These are phyloP conservation scores for Protobothrops mucrosquamatus DNA, from an alignment of 2,113 vertebrate genomes.

Conservation along the genomic window DNA sequence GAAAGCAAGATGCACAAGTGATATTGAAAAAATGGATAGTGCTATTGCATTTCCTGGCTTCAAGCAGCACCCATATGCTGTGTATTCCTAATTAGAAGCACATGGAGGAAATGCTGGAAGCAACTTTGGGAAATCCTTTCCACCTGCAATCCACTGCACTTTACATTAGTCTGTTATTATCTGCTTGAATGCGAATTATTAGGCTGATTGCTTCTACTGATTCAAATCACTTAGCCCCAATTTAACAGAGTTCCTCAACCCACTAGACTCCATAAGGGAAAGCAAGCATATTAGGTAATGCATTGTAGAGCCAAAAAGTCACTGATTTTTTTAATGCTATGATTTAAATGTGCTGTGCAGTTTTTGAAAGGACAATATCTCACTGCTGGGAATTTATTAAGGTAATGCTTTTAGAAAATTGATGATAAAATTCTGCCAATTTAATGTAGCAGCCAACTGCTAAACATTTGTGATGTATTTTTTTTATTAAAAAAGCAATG, in stretches of 20 bases:
- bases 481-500: too few relatives aligned
- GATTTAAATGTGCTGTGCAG: conserved; percentile 45
- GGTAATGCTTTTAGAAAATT: background rate
- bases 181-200: background rate
- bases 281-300: conserved; percentile 26
- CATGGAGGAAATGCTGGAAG: background rate
- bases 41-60: background rate
- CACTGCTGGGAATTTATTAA: background rate
- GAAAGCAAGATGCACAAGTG: background rate
- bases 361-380: conserved; percentile 36
- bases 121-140: background rate
- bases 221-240: rapidly evolving
- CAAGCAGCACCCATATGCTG: background rate
- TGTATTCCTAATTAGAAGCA: background rate
- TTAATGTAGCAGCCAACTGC: too few relatives aligned
- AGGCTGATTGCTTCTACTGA: background rate
- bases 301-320: conserved; percentile 31
- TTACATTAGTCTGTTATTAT: rapidly evolving
- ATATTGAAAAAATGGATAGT: background rate
- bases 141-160: background rate
- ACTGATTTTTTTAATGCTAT: conserved; percentile 54
- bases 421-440: too few relatives aligned
- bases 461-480: too few relatives aligned
- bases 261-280: conserved; percentile 15
- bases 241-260: conserved; percentile 12